Conservation (phyloP, 1,140 invertebrate genomes). For the Charaxes varanes region DNA sequence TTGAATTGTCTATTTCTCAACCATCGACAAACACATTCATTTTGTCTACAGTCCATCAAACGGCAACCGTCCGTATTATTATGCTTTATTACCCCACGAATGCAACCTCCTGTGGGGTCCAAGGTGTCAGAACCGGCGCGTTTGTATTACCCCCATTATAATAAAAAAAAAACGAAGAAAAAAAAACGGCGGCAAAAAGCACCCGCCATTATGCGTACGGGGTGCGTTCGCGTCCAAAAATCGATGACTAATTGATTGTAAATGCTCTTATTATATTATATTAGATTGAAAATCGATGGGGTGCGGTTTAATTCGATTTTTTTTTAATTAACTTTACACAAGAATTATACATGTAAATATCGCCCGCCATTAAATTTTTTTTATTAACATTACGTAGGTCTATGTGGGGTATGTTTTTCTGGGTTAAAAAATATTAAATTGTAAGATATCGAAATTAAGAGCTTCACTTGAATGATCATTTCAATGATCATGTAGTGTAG, state of each 20-base stretch:
- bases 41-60: slow-evolving; percentile 21
- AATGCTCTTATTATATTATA: slow-evolving; percentile 57
- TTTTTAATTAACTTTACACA: too few species aligned
- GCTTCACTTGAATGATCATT: too few species aligned
- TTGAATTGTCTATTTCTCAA: too few species aligned
- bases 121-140: slow-evolving; percentile 63
- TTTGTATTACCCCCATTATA: slow-evolving; percentile 63
- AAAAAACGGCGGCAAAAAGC: slow-evolving; percentile 55
- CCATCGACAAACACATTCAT: slow-evolving; percentile 14
- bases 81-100: slow-evolving; percentile 67
- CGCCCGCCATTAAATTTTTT: neutral
- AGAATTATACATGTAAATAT: too few species aligned
- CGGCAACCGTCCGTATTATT: slow-evolving; percentile 38
- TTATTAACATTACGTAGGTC: too few species aligned
- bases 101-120: slow-evolving; percentile 62
- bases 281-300: slow-evolving; percentile 48
- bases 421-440: too few species aligned
- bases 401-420: too few species aligned
- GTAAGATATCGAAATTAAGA: too few species aligned
- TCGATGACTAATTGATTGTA: slow-evolving; percentile 68
- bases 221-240: slow-evolving; percentile 50
- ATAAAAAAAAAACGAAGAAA: slow-evolving; percentile 34
- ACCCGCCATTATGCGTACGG: slow-evolving; percentile 46
- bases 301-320: slow-evolving; percentile 22
- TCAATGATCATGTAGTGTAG: too few species aligned